Conservation (phyloP, 2,113 vertebrate genomes). For the Rattus norvegicus region DNA sequence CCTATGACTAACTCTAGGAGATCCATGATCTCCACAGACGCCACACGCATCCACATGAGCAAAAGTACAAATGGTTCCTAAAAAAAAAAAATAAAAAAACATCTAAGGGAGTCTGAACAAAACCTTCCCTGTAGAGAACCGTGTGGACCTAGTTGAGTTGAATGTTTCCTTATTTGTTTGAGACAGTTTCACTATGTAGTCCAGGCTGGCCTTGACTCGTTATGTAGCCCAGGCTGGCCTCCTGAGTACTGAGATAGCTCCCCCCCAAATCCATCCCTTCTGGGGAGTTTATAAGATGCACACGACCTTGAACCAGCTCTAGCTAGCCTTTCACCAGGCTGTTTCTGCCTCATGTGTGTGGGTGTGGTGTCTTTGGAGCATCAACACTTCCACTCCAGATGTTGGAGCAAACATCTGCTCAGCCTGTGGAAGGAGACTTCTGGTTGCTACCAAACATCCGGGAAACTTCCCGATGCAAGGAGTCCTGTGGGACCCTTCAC, state of each 20-base stretch:
- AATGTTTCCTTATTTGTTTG: neutral
- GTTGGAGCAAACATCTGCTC: neutral
- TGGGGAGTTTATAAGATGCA: neutral
- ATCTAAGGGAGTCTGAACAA: neutral
- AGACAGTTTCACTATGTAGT: neutral
- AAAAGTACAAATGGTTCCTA: neutral
- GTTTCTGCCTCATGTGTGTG: constrained; percentile 21
- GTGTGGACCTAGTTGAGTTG: neutral
- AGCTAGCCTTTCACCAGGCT: too few relatives aligned
- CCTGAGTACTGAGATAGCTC: too few relatives aligned
- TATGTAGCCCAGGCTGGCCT: neutral
- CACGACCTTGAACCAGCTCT: neutral
- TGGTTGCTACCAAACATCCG: neutral
- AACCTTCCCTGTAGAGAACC: neutral
- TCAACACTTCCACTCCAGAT: neutral
- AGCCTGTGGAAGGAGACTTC: neutral
- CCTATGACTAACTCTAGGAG: neutral
- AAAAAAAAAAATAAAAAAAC: neutral
- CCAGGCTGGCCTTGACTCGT: neutral
- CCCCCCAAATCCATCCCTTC: neutral
- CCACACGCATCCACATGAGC: too few relatives aligned
- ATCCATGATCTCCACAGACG: neutral
- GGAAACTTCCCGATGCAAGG: neutral
- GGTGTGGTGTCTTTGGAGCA: neutral
- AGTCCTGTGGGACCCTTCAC: neutral